Evolutionary conservation across 1,140 invertebrate genomes (phyloP).

Genomic region (Alviniconcha marisindica): DNA sequence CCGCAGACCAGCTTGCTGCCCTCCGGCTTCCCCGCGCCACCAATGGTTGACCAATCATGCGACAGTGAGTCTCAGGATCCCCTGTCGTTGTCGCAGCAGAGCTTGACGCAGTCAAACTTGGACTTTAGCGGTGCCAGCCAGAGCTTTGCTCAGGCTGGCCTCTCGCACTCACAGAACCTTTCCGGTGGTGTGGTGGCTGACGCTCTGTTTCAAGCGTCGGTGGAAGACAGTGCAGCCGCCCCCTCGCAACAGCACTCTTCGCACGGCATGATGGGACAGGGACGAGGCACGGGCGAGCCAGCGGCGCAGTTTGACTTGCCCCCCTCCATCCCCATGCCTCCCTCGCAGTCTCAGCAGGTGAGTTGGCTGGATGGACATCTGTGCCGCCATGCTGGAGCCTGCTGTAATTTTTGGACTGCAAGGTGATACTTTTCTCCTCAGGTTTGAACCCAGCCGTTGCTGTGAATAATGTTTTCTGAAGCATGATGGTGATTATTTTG

Average conservation of each 20-base stretch:
- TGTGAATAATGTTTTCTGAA: too few relatives aligned
- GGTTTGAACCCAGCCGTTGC: too few relatives aligned
- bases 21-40: conserved; percentile 30
- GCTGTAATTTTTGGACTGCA: too few relatives aligned
- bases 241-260: conserved; percentile 16
- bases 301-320: conserved; percentile 67
- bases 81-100: conserved; percentile 34
- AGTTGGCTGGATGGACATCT: too few relatives aligned
- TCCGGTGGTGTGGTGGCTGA: conserved; percentile 4
- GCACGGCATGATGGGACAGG: conserved; percentile 37
- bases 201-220: conserved; percentile 11
- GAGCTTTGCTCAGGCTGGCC: conserved; percentile 31
- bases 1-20: conserved; percentile 63
- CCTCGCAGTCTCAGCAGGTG: conserved; percentile 51
- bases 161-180: conserved; percentile 35
- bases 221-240: conserved; percentile 18
- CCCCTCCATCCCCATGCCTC: conserved; percentile 68
- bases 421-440: too few relatives aligned
- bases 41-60: conserved; percentile 2
- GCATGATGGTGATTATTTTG: too few relatives aligned
- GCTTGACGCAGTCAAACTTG: conserved; percentile 8
- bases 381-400: too few relatives aligned
- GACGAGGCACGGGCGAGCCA: conserved; percentile 41
- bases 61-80: conserved; percentile 7
- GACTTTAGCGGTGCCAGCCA: conserved; percentile 31